Evolutionary conservation across 2,113 vertebrate genomes (phyloP).

Genomic region (Lampris megalopsis): DNA sequence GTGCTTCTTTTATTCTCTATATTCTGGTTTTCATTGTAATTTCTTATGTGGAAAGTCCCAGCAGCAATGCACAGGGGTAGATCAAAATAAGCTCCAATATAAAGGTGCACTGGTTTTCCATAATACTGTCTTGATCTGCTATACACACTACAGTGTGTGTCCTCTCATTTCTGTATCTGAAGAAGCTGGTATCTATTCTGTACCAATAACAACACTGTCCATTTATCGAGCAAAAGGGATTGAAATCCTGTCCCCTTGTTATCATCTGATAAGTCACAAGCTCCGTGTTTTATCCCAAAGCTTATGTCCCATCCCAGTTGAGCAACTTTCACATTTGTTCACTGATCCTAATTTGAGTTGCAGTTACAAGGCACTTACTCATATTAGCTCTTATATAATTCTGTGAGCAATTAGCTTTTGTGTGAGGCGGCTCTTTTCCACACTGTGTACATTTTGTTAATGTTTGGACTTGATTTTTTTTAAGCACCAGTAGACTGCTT

Average conservation of each 20-base stretch:
- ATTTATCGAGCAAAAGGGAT: neutral
- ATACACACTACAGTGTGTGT: no score
- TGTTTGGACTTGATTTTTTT: neutral
- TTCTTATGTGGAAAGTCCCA: no score
- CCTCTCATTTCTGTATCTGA: no score
- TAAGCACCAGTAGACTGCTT: neutral
- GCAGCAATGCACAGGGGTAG: no score
- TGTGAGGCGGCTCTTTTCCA: constrained; percentile 1
- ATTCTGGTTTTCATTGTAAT: no score
- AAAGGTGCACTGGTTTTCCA: no score
- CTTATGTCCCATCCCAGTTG: neutral
- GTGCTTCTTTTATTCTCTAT: no score
- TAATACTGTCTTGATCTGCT: no score
- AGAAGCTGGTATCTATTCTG: no score
- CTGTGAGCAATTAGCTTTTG: neutral
- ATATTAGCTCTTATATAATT: neutral
- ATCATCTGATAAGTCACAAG: neutral
- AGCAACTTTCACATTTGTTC: constrained; percentile 2
- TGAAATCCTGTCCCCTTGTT: neutral
- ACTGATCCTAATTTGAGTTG: constrained; percentile 4
- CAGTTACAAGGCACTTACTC: constrained; percentile 4
- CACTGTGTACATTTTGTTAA: neutral
- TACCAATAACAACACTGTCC: neutral
- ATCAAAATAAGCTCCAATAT: no score
- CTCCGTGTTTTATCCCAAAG: neutral